These are phyloP conservation scores for Apocheima hispidaria DNA, from an alignment of 2,888 invertebrate species.

Conservation along the genomic window DNA sequence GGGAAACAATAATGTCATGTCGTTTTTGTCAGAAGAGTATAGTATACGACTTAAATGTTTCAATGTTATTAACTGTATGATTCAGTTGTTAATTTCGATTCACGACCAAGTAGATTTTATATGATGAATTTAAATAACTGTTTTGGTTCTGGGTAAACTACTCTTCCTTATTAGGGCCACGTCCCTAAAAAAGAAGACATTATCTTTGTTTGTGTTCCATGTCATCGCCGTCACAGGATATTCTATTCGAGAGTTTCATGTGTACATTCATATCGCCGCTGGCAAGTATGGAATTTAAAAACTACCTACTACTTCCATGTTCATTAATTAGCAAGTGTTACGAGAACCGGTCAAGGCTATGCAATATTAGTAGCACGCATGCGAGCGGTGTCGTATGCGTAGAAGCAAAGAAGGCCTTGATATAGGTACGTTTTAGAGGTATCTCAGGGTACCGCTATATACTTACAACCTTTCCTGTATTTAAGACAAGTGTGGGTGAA, in stretches of 20 bases:
- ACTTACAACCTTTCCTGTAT: background rate
- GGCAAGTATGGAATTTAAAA: conserved; percentile 15
- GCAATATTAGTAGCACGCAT: conserved; percentile 43
- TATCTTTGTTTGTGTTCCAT: too few species aligned
- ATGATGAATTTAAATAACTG: conserved; percentile 21
- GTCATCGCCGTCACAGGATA: too few species aligned
- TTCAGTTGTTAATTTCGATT: too few species aligned
- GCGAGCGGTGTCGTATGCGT: conserved; percentile 20
- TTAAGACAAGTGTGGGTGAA: too few species aligned
- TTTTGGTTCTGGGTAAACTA: too few species aligned
- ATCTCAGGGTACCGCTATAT: background rate
- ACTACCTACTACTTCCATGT: conserved; percentile 39
- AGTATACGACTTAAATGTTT: too few species aligned
- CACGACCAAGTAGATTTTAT: conserved; percentile 22
- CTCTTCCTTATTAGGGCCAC: too few species aligned
- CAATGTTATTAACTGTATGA: too few species aligned
- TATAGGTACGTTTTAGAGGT: background rate
- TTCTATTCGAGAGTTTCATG: too few species aligned
- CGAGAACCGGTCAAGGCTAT: conserved; percentile 55
- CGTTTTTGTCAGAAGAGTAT: too few species aligned
- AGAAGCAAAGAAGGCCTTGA: conserved; percentile 5
- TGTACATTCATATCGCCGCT: conserved; percentile 28
- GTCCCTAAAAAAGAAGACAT: too few species aligned
- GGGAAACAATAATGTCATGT: too few species aligned
- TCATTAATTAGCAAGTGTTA: conserved; percentile 63